Percentiles rank a stretch among this genome's conserved stretches.
Evolutionary conservation across 2,113 vertebrate species (phyloP).

Genomic region (Scartelaos histophorus): DNA sequence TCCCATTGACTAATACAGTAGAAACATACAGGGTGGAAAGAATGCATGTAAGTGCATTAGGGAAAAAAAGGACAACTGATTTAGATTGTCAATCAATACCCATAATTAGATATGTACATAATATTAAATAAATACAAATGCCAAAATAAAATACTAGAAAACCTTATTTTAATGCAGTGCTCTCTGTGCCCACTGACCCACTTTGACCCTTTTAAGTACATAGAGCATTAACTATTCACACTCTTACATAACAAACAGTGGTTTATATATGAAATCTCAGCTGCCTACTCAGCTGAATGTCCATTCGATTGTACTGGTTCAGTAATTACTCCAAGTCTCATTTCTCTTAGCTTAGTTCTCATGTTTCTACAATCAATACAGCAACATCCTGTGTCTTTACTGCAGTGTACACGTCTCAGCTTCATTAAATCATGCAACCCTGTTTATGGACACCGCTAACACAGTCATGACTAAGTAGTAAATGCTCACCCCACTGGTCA

Average conservation of each 20-base stretch:
- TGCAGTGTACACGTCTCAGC: not conserved
- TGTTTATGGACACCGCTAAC: not conserved
- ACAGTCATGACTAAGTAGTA: not conserved
- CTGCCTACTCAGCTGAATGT: constrained; percentile 15
- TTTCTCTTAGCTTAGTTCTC: constrained; percentile 15
- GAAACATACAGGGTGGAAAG: not conserved
- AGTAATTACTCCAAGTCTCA: constrained; percentile 3
- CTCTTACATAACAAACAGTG: constrained; percentile 2
- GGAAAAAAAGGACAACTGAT: not conserved
- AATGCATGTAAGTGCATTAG: not conserved
- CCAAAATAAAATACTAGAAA: not conserved
- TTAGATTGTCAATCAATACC: too few relatives aligned
- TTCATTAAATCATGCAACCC: constrained; percentile 3
- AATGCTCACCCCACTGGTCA: not conserved
- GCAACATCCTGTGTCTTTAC: constrained; percentile 1
- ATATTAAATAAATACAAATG: not conserved
- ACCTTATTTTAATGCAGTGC: not conserved
- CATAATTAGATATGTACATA: not conserved
- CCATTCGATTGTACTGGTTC: constrained; percentile 12
- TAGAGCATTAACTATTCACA: constrained; percentile 4
- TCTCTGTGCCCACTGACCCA: not conserved
- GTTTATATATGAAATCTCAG: constrained; percentile 7
- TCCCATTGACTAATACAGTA: too few relatives aligned
- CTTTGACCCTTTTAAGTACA: constrained; percentile 1
- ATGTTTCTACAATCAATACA: not conserved